Base-by-base conservation (phyloP, 1,140 invertebrate species). In the Nebria ingens region DNA sequence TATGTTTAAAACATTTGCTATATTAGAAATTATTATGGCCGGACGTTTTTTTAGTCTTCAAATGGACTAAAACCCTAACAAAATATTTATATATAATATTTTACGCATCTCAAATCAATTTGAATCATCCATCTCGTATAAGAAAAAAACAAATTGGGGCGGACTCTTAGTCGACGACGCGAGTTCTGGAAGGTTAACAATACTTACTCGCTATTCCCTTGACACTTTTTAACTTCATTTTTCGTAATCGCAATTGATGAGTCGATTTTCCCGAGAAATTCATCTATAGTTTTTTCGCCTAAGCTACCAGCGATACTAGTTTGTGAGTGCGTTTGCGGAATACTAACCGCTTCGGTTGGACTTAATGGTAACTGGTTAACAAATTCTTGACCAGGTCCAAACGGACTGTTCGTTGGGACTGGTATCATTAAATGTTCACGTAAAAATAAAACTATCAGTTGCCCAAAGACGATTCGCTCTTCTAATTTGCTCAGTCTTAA, bases 401-500 rank as follows among this genome's bases (percentile, higher is more conserved):
- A 78, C 75, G 56, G 75, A 55, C 76, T 80, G 62, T 80, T 79
- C 62, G 77, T 76, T 58, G 80, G 76, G 56, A 87, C 79, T 50
- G 90, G 90, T 64, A 93, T 88, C 64, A 91, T 71, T 57, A 93
- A 74, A 71, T 81, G 81, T 69, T 90, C 85, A 60, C 87, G 76
- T 65, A 92, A 77, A 76, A 89, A 91, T 66, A 94, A n/a, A 79
- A 77, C 89, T 93, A 69, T 95, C 91, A 38, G 86, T 84, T 12
- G 89, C 87, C 78, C 89, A 95, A 58, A 95, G 73, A 62, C 87
- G 82, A 70, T 94, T 95, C 25, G 82, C 84, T 66, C 90, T 77
- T 65, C 90, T 79, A 68, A 95, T 91, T 73, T 92, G 88, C 74
- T 93, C 91, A 68, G 89, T 93, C 90, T 93, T 71, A 40, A 79